Conservation (phyloP, 2,888 invertebrate genomes). For the Ennomos erosarius region DNA sequence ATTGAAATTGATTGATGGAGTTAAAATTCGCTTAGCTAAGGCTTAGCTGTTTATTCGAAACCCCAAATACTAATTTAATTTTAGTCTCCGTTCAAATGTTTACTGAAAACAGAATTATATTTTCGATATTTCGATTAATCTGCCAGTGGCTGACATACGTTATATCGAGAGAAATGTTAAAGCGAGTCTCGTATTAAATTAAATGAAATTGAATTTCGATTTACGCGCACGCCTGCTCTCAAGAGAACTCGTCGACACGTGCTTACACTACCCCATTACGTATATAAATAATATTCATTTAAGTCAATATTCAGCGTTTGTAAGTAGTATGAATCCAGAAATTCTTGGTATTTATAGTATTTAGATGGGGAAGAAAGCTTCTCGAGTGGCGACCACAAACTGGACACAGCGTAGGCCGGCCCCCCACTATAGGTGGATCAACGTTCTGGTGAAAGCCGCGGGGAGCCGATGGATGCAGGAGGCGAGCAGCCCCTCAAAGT, state of each 20-base stretch:
- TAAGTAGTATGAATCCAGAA: neutral
- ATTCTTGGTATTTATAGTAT: neutral
- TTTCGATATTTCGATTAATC: too few relatives aligned
- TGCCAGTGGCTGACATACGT: too few relatives aligned
- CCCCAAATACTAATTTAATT: constrained; percentile 9
- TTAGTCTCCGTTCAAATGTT: neutral
- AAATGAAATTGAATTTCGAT: constrained; percentile 18
- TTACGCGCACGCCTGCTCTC: constrained; percentile 2
- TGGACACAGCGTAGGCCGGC: too few relatives aligned
- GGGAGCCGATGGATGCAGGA: too few relatives aligned
- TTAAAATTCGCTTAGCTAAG: constrained; percentile 12
- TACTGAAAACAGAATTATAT: neutral
- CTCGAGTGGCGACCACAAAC: too few relatives aligned
- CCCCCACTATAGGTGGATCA: too few relatives aligned
- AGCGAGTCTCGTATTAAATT: constrained; percentile 4
- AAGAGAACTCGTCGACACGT: constrained; percentile 3
- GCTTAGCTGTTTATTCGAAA: constrained; percentile 10
- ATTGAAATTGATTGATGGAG: constrained; percentile 14
- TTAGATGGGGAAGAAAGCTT: too few relatives aligned
- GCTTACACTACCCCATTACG: constrained; percentile 6
- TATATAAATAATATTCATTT: constrained; percentile 9
- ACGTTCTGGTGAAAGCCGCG: too few relatives aligned
- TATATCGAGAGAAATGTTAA: too few relatives aligned
- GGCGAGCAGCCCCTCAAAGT: too few relatives aligned
- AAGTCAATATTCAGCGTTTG: constrained; percentile 8